phyloP scores from a whole-genome alignment of 2,888 invertebrate species.

The Andrena minutula region DNA sequence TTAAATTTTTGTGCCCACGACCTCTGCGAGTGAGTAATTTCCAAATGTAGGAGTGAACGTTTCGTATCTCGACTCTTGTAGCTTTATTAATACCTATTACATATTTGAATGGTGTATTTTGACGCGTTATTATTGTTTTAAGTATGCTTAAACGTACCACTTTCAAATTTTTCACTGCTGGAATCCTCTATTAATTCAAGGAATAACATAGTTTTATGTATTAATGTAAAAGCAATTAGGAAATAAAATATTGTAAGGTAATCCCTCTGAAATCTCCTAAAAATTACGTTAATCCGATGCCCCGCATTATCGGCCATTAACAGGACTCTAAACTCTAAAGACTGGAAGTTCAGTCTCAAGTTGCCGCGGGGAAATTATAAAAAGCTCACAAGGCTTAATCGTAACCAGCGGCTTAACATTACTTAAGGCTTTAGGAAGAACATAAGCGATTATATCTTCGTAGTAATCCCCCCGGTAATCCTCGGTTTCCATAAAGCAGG shows the following conservation, averaged over 20 bases:
- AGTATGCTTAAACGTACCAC: no score
- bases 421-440: slow-evolving; percentile 43
- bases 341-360: slow-evolving; percentile 5
- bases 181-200: neutral
- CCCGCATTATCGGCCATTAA: slow-evolving; percentile 7
- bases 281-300: slow-evolving; percentile 12
- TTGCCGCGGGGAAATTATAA: slow-evolving; percentile 19
- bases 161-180: neutral
- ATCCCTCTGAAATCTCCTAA: neutral
- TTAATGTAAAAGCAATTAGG: neutral
- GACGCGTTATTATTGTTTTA: no score
- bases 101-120: no score
- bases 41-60: no score
- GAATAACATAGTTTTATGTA: no score
- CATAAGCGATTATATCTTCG: slow-evolving; percentile 59
- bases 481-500: slow-evolving; percentile 59
- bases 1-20: no score
- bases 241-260: neutral
- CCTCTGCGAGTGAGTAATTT: no score
- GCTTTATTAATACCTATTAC: no score
- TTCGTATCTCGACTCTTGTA: no score
- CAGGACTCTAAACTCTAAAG: neutral
- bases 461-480: slow-evolving; percentile 54
- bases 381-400: slow-evolving; percentile 35
- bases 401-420: slow-evolving; percentile 52